Percentiles rank a stretch among this genome's conserved stretches.
Evolutionary conservation across 2,113 vertebrate genomes (phyloP).

Genomic region (Mormyrus iriodes): DNA sequence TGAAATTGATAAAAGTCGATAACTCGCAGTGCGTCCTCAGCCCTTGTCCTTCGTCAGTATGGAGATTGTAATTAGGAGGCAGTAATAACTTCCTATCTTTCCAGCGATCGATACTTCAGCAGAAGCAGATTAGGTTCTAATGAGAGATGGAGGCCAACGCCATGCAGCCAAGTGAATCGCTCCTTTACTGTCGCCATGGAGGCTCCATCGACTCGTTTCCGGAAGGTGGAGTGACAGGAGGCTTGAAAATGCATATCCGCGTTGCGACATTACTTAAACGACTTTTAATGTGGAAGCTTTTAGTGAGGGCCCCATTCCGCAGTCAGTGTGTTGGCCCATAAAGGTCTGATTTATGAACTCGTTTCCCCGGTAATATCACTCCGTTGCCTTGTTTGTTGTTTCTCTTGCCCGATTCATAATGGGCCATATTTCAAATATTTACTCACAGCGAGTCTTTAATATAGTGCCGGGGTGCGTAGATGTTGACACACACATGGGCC

Average conservation of each 20-base stretch:
- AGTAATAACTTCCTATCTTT: constrained; percentile 87
- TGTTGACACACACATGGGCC: not conserved
- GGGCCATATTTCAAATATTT: constrained; percentile 49
- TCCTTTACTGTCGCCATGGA: constrained; percentile 70
- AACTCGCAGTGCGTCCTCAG: constrained; percentile 73
- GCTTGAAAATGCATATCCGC: constrained; percentile 40
- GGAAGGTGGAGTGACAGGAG: constrained; percentile 46
- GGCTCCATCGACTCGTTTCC: constrained; percentile 64
- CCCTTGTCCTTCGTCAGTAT: constrained; percentile 80
- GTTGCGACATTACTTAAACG: constrained; percentile 42
- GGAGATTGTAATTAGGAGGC: constrained; percentile 83
- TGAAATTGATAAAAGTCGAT: constrained; percentile 91
- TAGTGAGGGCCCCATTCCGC: constrained; percentile 40
- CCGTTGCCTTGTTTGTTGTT: constrained; percentile 53
- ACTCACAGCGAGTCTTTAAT: not conserved
- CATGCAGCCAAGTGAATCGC: constrained; percentile 53
- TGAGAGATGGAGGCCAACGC: constrained; percentile 58
- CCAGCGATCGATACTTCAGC: constrained; percentile 86
- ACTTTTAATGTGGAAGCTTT: constrained; percentile 52
- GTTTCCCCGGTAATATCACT: constrained; percentile 57
- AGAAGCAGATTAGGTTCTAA: constrained; percentile 72
- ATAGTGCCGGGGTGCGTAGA: not conserved
- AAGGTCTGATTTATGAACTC: constrained; percentile 60
- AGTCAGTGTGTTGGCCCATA: constrained; percentile 17
- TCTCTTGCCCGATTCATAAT: constrained; percentile 40